Base-by-base conservation (phyloP, 2,888 invertebrate genomes). In the Nemapogon koenigi region DNA sequence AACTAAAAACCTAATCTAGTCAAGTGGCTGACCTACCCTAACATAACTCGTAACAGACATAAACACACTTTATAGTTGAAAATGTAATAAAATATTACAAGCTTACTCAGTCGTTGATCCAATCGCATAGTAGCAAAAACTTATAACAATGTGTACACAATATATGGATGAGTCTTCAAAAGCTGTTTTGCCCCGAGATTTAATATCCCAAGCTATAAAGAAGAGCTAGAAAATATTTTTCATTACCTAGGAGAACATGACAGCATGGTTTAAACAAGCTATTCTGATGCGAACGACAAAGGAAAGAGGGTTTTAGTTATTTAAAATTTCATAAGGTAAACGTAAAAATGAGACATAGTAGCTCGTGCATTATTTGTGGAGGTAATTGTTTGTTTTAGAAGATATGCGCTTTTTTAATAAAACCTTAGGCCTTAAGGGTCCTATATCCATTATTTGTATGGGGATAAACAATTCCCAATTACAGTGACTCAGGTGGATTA, bases 171-270 rank as follows among this genome's bases (percentile, higher is more conserved):
- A 16, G 17, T 27, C 13, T 37, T 37, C 8, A 27, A 37, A 28
- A 37, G 28, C 27, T 37, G 37, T 28, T 64, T 67, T 62, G 57
- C 56, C 49, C 59, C 58, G 49, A 51, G 59, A 62, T 71, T 69
- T 72, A 71, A 72, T 72, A 70, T 64, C 58, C 49, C 31, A 43
- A 48, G 63, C 62, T 63, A 66, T 69, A 70, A 70, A 70, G 58
- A 48, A 36, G 31, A 55, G 62, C 64, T 64, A 62, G 62, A 66
- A 68, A 69, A 70, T 65, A 67, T 70, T 71, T n/a, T 69, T 68
- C 69, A 71, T 68, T 66, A 62, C 63, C 49, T 50, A 53, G 22
- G 49, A 51, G 56, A 59, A 60, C 62, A 54, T 46, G 61, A 53
- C 57, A 56, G 50, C 50, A 51, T 48, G 49, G 49, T 50, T 52